phyloP scores from a whole-genome alignment of 1,140 invertebrate genomes.

The Lucilia sericata region DNA sequence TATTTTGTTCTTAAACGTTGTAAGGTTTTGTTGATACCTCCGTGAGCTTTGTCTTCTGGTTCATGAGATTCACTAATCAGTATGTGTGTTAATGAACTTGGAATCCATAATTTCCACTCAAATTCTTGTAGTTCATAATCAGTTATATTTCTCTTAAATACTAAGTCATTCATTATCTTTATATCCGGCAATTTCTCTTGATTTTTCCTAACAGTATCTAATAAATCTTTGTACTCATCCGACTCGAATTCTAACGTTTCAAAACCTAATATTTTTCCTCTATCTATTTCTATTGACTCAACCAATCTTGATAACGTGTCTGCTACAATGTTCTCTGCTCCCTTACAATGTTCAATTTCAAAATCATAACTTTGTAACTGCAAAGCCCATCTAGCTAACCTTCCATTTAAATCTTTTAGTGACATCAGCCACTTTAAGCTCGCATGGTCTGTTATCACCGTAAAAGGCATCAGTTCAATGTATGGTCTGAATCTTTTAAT shows the following conservation, averaged over 20 bases:
- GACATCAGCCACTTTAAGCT: too few relatives aligned
- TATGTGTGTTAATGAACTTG: too few relatives aligned
- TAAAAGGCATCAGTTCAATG: constrained; percentile 34
- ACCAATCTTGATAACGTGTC: not conserved
- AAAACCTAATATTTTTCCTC: not conserved
- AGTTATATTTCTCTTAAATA: too few relatives aligned
- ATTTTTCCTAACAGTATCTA: not conserved
- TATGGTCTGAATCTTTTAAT: constrained; percentile 44
- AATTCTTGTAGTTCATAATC: too few relatives aligned
- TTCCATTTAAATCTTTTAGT: constrained; percentile 52
- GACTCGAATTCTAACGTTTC: not conserved
- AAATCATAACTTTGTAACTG: constrained; percentile 41
- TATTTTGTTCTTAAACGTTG: too few relatives aligned
- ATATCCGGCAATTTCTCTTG: not conserved
- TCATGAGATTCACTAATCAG: too few relatives aligned
- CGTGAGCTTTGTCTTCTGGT: too few relatives aligned
- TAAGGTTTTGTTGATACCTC: too few relatives aligned
- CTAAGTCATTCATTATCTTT: too few relatives aligned
- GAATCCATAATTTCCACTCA: too few relatives aligned
- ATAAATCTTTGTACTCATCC: not conserved
- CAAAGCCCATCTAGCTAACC: constrained; percentile 41
- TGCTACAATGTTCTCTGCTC: constrained; percentile 29
- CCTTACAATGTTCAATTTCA: constrained; percentile 37
- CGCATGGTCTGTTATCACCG: too few relatives aligned
- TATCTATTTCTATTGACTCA: not conserved